Evolutionary conservation across 2,797 vertebrate genomes (phyloP).

Genomic region (Gallirallus australis): DNA sequence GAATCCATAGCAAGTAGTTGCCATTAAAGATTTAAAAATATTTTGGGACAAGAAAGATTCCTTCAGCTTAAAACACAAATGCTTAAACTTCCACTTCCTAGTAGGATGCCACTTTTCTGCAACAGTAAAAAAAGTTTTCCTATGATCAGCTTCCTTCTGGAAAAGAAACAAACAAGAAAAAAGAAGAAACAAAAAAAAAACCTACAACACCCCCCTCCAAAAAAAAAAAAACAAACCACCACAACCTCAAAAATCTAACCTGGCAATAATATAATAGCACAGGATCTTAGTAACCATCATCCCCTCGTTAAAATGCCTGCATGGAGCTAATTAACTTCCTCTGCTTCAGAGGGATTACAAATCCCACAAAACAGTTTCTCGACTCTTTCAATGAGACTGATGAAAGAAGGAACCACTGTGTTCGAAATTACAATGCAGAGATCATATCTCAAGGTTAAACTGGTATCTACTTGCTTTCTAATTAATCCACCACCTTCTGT

Average conservation of each 20-base stretch:
- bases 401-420: not conserved
- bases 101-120: not conserved
- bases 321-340: not conserved
- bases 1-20: not conserved
- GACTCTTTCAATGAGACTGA: not conserved
- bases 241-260: not conserved
- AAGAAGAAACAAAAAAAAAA: not conserved
- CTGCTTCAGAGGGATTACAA: not conserved
- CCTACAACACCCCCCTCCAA: too few species aligned
- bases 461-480: not conserved
- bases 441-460: constrained; percentile 26
- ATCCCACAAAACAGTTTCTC: not conserved
- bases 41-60: not conserved
- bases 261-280: not conserved
- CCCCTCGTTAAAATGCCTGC: not conserved
- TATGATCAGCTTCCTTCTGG: not conserved
- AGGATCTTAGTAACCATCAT: not conserved
- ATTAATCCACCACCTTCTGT: not conserved
- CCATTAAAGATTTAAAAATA: not conserved
- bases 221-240: not conserved
- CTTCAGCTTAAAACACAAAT: not conserved
- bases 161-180: not conserved
- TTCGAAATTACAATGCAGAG: not conserved
- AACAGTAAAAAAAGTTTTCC: not conserved
- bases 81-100: not conserved